These are phyloP conservation scores for Propithecus coquereli DNA, from an alignment of 2,113 vertebrate genomes.

Conservation along the genomic window DNA sequence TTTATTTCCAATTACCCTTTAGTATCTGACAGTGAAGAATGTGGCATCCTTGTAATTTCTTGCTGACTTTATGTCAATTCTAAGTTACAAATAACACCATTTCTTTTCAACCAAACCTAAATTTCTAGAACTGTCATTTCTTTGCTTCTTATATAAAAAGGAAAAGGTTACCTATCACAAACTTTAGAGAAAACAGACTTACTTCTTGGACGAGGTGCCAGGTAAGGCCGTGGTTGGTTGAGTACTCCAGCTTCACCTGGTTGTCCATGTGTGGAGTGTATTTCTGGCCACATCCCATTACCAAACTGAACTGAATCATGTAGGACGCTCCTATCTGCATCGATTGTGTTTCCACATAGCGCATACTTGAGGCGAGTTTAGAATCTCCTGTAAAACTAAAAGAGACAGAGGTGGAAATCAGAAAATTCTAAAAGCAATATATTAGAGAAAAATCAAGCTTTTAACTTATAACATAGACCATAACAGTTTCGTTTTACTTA, in stretches of 20 bases:
- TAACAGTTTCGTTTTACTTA: background rate
- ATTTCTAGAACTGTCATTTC: constrained; percentile 11
- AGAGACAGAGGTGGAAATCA: constrained; percentile 63
- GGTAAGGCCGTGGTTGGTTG: constrained; percentile 97
- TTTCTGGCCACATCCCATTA: constrained; percentile 94
- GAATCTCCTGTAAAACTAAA: constrained; percentile 90
- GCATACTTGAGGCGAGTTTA: constrained; percentile 93
- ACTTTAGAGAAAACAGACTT: constrained; percentile 47
- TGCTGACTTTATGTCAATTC: constrained; percentile 7
- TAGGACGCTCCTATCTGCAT: constrained; percentile 98
- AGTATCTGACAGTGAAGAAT: background rate
- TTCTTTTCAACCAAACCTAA: constrained; percentile 4
- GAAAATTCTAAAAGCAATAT: background rate
- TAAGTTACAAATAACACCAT: background rate
- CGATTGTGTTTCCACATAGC: constrained; percentile 98
- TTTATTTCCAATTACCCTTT: background rate
- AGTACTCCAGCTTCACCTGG: constrained; percentile 97
- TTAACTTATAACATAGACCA: background rate
- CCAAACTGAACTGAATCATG: constrained; percentile 96
- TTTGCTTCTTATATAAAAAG: background rate
- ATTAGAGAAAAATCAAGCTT: background rate
- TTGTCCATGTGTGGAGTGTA: constrained; percentile 96
- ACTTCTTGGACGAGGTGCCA: constrained; percentile 99
- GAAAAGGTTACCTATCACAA: background rate
- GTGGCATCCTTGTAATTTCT: background rate